phyloP scores from a whole-genome alignment of 2,888 invertebrate species.

The Petrolisthes cinctipes region DNA sequence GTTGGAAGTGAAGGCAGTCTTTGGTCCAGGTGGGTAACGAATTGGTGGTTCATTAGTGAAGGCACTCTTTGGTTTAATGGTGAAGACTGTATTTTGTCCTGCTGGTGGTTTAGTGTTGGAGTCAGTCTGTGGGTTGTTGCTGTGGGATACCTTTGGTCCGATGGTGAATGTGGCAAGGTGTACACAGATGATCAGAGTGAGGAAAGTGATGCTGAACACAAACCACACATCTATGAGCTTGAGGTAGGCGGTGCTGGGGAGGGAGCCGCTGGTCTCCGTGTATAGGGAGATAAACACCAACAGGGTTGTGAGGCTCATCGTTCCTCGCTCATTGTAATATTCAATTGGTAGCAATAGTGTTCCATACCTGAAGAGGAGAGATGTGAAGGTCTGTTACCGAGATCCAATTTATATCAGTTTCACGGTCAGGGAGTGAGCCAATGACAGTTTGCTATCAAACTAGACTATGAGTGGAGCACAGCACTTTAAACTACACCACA shows the following conservation, averaged over 20 bases:
- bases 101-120: not conserved
- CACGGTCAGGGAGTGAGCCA: too few relatives aligned
- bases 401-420: not conserved
- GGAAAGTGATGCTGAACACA: conserved; percentile 42
- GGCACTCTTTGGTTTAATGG: not conserved
- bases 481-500: too few relatives aligned
- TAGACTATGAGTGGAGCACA: too few relatives aligned
- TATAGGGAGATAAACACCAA: conserved; percentile 48
- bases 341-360: conserved; percentile 38
- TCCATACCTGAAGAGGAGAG: conserved; percentile 24
- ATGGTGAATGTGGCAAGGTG: conserved; percentile 36
- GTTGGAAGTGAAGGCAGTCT: not conserved
- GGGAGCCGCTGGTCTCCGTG: conserved; percentile 46
- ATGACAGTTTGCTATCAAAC: too few relatives aligned
- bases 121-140: not conserved
- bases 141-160: not conserved
- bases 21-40: not conserved
- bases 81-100: not conserved
- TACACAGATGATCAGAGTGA: conserved; percentile 34
- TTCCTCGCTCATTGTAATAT: conserved; percentile 38
- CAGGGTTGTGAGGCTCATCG: conserved; percentile 37
- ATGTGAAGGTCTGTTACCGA: not conserved
- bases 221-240: conserved; percentile 51
- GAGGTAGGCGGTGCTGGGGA: conserved; percentile 46
- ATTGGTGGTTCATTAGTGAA: not conserved